Base-by-base conservation (phyloP, 1,140 invertebrate species). In the Drusus annulatus region DNA sequence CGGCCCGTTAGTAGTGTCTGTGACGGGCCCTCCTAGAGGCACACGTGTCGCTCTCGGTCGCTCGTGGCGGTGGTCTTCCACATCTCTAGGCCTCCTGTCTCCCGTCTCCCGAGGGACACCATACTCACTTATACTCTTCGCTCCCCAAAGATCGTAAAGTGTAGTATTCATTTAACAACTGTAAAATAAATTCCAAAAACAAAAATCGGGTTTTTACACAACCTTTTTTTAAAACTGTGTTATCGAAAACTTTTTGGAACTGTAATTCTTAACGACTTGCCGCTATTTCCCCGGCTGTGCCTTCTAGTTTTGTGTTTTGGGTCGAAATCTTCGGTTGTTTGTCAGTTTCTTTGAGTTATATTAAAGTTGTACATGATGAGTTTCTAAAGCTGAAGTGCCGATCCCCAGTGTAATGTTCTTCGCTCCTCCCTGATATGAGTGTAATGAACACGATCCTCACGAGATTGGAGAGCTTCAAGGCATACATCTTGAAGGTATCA, bases 381-480 rank as follows among this genome's bases (percentile, higher is more conserved):
- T 36, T 36, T 36, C 31, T 36, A 36, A 60, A 21, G 17, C 23
- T 19, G 0, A 60, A 21, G 56, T 60, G 56, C 25, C 17, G 31
- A 60, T 6, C 25, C 25, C 25, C 25, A 28, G 25, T 28, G 75
- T 51, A 45, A 77, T 65, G 76, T 51, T 50, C 23, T 52, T 2
- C 58, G 6, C 15, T 54, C 17, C 31, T 51, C 15, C 17, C 17
- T 68, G 76, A 54, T 17, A 80, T 80, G 78, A 80, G 78, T 74
- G 69, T 80, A 21, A 63, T 80, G 69, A 63, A 63, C 28, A 58
- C 56, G 6, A 74, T 80, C 15, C 71, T 80, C 13, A 80, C 60
- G 52, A 73, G 69, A 63, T 63, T 80, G 56, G 78, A 80, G 25
- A 80, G 78, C 19, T 63, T 80, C n/a, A 80, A 80, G 56, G 78